Conservation (phyloP, 2,113 vertebrate genomes). For the Entomyzon cyanotis region DNA sequence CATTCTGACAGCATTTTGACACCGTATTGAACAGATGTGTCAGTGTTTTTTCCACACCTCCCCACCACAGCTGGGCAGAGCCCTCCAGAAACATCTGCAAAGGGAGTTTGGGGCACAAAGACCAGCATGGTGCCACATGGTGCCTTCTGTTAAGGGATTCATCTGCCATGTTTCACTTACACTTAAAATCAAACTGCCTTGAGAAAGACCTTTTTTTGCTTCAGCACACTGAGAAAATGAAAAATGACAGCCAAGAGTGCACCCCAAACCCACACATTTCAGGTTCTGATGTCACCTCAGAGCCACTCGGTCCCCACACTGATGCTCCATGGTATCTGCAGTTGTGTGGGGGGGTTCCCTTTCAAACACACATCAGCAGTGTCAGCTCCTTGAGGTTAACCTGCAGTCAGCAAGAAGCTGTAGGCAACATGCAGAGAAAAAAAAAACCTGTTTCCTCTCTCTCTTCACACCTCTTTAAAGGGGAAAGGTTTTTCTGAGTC, state of each 20-base stretch:
- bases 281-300: not conserved
- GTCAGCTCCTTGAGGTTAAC: not conserved
- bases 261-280: not conserved
- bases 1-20: not conserved
- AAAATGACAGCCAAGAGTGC: not conserved
- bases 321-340: not conserved
- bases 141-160: not conserved
- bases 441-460: not conserved
- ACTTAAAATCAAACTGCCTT: not conserved
- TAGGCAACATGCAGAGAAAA: not conserved
- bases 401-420: not conserved
- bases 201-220: not conserved
- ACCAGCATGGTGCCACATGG: accelerated
- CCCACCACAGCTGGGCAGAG: not conserved
- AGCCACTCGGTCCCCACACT: accelerated
- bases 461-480: not conserved
- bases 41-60: not conserved
- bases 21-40: not conserved
- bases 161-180: not conserved
- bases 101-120: not conserved
- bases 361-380: accelerated
- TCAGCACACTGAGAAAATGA: not conserved
- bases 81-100: not conserved
- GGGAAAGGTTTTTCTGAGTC: not conserved
- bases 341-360: not conserved